Evolutionary conservation across 2,113 vertebrate species (phyloP).

Genomic region (Psilopsiagon aymara): DNA sequence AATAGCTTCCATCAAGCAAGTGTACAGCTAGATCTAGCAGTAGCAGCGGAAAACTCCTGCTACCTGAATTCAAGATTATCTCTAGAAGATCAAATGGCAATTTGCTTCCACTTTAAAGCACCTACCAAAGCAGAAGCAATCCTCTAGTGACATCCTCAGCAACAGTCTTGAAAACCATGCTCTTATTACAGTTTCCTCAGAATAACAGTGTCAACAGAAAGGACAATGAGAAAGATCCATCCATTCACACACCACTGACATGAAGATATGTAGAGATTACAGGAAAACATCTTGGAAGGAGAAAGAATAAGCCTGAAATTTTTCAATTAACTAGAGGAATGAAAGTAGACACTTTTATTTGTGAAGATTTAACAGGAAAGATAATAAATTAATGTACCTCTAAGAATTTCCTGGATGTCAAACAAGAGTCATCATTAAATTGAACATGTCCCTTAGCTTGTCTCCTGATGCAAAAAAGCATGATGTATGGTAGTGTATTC

Average conservation of each 20-base stretch:
- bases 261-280: not conserved
- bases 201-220: not conserved
- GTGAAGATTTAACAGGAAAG: not conserved
- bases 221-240: not conserved
- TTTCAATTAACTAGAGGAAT: not conserved
- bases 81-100: not conserved
- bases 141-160: not conserved
- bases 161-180: not conserved
- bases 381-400: not conserved
- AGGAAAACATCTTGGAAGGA: not conserved
- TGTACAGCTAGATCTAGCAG: not conserved
- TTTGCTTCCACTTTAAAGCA: not conserved
- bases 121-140: not conserved
- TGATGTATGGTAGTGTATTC: not conserved
- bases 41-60: not conserved
- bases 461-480: not conserved
- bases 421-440: not conserved
- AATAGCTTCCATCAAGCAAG: not conserved
- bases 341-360: not conserved
- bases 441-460: not conserved
- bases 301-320: not conserved
- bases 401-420: not conserved
- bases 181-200: not conserved
- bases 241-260: not conserved
- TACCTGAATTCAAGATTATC: not conserved